A percentile compares a stretch with the other conserved stretches of the same genome.
phyloP scores from a whole-genome alignment of 1,140 invertebrate species.

The Brachionus manjavacas region DNA sequence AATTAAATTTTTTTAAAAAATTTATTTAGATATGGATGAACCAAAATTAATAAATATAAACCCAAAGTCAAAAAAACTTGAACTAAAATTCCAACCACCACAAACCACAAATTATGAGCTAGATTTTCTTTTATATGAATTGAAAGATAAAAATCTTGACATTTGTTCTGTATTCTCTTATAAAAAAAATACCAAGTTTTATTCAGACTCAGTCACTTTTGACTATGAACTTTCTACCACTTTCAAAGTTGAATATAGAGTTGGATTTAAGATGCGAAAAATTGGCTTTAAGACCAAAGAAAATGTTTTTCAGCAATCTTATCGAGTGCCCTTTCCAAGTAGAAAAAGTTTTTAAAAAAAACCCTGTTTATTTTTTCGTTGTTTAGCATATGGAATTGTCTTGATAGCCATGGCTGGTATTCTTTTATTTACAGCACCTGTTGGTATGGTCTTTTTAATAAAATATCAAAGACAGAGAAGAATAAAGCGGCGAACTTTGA shows the following conservation, averaged over 20 bases:
- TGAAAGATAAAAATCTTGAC: background rate
- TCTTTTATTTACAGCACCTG: background rate
- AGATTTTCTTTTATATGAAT: background rate
- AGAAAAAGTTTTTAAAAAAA: too few species aligned
- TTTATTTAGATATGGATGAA: background rate
- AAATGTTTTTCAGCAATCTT: background rate
- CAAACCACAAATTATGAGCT: background rate
- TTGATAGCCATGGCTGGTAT: background rate
- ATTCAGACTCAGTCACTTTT: background rate
- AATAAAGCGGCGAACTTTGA: background rate
- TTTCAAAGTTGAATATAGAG: background rate
- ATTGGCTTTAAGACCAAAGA: background rate
- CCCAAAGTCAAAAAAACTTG: background rate
- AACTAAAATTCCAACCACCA: background rate
- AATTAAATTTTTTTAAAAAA: background rate
- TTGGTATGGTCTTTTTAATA: background rate
- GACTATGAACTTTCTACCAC: background rate
- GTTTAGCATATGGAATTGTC: background rate
- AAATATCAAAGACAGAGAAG: background rate
- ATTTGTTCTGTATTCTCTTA: background rate
- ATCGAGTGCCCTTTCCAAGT: slow-evolving; percentile 25
- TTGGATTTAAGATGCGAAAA: background rate
- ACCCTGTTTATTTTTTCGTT: background rate
- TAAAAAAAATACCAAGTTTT: background rate
- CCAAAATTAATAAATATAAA: background rate